phyloP scores from a whole-genome alignment of 2,888 invertebrate species.

The Zygaena filipendulae region DNA sequence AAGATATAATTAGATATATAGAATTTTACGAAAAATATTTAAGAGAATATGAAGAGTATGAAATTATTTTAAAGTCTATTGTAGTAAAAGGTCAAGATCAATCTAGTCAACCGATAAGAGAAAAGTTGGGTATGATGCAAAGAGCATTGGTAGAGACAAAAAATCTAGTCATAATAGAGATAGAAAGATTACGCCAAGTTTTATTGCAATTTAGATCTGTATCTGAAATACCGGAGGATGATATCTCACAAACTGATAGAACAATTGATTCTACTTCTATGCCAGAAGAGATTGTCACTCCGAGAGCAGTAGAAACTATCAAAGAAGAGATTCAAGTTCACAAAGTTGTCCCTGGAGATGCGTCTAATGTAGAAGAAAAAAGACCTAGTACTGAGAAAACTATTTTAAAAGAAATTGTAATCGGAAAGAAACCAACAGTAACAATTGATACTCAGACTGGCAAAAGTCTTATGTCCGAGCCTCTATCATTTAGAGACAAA shows the following conservation, averaged over 20 bases:
- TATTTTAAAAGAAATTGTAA: conserved; percentile 9
- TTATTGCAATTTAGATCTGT: conserved; percentile 45
- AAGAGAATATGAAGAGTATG: conserved; percentile 55
- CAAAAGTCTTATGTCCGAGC: conserved; percentile 62
- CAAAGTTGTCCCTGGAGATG: conserved; percentile 20
- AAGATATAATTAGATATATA: conserved; percentile 51
- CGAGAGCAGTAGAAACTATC: conserved; percentile 29
- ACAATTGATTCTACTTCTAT: conserved; percentile 78
- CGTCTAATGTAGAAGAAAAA: conserved; percentile 9
- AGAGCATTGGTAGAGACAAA: conserved; percentile 71
- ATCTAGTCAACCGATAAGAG: conserved; percentile 62
- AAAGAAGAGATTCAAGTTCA: conserved; percentile 21
- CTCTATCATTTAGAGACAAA: conserved; percentile 47
- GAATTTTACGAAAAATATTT: conserved; percentile 58
- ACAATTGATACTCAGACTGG: conserved; percentile 77
- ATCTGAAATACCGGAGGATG: conserved; percentile 50
- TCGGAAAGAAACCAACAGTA: conserved; percentile 24
- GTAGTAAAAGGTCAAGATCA: conserved; percentile 52
- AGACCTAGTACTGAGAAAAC: conserved; percentile 7
- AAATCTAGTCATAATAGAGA: conserved; percentile 68
- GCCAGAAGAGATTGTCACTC: conserved; percentile 74
- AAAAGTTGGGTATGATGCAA: conserved; percentile 67
- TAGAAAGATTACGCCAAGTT: conserved; percentile 61
- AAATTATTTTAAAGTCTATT: conserved; percentile 49
- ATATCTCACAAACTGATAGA: conserved; percentile 65